A percentile compares a stretch with the other conserved stretches of the same genome.
phyloP scores from a whole-genome alignment of 2,113 vertebrate species.

The Dromaius novaehollandiae region DNA sequence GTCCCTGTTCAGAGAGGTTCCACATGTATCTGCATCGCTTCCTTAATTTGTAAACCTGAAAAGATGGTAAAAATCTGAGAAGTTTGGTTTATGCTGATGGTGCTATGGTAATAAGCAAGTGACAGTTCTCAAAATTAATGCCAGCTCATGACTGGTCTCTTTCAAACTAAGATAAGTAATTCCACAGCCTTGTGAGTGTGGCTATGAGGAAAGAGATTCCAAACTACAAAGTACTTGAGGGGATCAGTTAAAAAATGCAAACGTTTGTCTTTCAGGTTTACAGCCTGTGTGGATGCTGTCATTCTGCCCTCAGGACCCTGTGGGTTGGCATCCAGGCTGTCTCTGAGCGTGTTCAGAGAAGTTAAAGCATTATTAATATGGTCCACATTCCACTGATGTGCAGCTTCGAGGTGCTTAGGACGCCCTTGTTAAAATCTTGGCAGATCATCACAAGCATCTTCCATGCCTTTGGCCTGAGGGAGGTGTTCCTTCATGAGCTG shows the following conservation, averaged over 20 bases:
- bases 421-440: slow-evolving; percentile 44
- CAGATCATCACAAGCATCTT: slow-evolving; percentile 41
- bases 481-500: slow-evolving; percentile 35
- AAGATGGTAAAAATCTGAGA: background rate
- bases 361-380: slow-evolving; percentile 19
- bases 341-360: slow-evolving; percentile 21
- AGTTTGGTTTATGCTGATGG: background rate
- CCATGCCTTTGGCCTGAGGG: slow-evolving; percentile 19
- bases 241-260: slow-evolving; percentile 28
- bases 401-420: slow-evolving; percentile 28
- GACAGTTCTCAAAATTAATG: slow-evolving; percentile 14
- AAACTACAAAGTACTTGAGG: background rate
- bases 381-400: slow-evolving; percentile 39
- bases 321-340: slow-evolving; percentile 26
- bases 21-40: background rate
- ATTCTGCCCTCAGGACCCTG: slow-evolving; percentile 19
- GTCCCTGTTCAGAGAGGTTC: background rate
- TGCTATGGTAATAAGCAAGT: background rate
- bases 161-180: slow-evolving; percentile 1
- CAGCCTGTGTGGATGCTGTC: slow-evolving; percentile 10
- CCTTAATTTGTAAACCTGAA: background rate
- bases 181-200: background rate
- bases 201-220: slow-evolving; percentile 1
- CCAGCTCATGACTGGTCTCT: background rate
- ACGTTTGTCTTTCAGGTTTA: slow-evolving; percentile 37